Conservation (phyloP, 2,113 vertebrate genomes). For the Piprites chloris region DNA sequence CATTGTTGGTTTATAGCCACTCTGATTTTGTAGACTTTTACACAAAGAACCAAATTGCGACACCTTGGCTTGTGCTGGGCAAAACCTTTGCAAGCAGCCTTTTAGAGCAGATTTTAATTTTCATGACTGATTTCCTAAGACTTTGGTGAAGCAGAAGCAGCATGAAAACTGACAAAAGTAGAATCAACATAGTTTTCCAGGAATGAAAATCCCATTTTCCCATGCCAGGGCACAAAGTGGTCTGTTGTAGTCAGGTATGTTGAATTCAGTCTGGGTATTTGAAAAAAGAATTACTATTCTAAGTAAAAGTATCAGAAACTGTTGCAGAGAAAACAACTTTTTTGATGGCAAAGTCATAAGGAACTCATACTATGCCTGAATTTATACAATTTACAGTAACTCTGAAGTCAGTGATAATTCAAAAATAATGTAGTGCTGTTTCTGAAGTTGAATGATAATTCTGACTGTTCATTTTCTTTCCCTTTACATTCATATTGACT, state of each 20-base stretch:
- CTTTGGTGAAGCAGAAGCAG: background rate
- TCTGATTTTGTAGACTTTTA: background rate
- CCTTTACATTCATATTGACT: background rate
- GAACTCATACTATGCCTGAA: background rate
- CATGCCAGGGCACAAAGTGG: background rate
- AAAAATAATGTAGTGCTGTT: background rate
- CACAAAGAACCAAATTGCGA: background rate
- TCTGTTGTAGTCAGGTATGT: background rate
- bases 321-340: background rate
- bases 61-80: background rate
- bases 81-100: background rate
- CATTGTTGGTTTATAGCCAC: background rate
- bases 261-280: background rate
- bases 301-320: background rate
- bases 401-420: background rate
- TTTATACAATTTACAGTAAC: background rate
- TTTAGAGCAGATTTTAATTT: background rate
- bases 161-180: background rate
- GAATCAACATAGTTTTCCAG: background rate
- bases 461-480: background rate
- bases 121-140: background rate
- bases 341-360: background rate
- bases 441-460: background rate
- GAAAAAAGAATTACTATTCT: background rate
- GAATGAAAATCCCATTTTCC: background rate